Evolutionary conservation across 1,140 invertebrate genomes (phyloP).

Genomic region (Callitettix versicolor): DNA sequence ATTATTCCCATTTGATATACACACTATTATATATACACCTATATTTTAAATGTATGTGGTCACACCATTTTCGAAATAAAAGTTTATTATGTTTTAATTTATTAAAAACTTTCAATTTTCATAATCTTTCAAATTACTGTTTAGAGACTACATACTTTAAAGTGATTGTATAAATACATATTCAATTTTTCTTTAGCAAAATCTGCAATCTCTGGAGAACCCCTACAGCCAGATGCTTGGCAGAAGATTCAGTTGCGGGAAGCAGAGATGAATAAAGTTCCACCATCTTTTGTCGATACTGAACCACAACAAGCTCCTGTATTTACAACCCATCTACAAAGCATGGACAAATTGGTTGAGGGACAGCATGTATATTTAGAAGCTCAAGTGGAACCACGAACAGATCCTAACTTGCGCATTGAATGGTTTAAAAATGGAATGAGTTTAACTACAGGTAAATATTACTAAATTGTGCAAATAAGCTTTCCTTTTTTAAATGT

Average conservation of each 20-base stretch:
- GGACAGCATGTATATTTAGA: constrained; percentile 86
- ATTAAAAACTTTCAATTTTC: too few relatives aligned
- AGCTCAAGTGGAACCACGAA: constrained; percentile 82
- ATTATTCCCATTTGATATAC: too few relatives aligned
- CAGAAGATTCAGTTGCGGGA: constrained; percentile 81
- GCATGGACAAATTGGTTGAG: constrained; percentile 75
- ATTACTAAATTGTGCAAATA: neutral
- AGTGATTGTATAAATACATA: too few relatives aligned
- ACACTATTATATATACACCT: too few relatives aligned
- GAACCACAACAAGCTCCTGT: constrained; percentile 77
- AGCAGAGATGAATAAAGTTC: constrained; percentile 77
- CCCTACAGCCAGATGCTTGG: constrained; percentile 78
- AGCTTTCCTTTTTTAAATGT: neutral
- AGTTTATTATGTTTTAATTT: too few relatives aligned
- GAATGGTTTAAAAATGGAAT: constrained; percentile 91
- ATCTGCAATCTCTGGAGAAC: constrained; percentile 65
- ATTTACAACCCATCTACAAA: constrained; percentile 82
- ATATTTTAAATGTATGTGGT: too few relatives aligned
- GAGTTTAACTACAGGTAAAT: constrained; percentile 63
- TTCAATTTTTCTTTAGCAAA: too few relatives aligned
- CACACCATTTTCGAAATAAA: too few relatives aligned
- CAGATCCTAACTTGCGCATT: constrained; percentile 82
- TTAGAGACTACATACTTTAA: too few relatives aligned
- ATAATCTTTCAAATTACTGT: too few relatives aligned
- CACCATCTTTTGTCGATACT: constrained; percentile 70